Evolutionary conservation across 2,797 vertebrate species (phyloP), one percentile per base, ranked within the genome.

Genomic region (Pipistrellus pipistrellus): DNA sequence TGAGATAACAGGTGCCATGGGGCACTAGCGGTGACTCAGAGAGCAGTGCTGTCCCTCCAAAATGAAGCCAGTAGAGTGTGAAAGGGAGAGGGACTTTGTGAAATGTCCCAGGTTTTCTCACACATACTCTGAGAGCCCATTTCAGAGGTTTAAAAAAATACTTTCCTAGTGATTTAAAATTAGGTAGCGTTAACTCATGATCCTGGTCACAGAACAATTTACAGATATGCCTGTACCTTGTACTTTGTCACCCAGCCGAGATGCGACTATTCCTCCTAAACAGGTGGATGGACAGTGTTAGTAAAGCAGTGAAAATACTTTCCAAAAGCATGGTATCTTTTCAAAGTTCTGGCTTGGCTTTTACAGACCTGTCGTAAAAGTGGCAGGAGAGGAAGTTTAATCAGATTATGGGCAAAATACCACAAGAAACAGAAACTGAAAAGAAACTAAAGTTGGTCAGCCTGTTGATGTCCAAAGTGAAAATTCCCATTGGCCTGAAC

Each of bases 171-270:
- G 59, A 64, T 21, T 53, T 17, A 25, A 59, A 59, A 20, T 44
- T 14, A 30, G 6, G 21, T 25, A 41, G 12, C 13, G 2, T 64
- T 27, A 66, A 55, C 4, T 46, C 69, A 5, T 18, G 23, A 32
- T 10, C n/a, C 32, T 57, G 44, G 62, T 25, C 30, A 14, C 23
- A 59, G 20, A 77, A 32, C 15, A 21, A 18, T 41, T 46, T 55
- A 3, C 53, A 44, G 6, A 8, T 83, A 1, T 30, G 41, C 30
- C 46, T 14, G 30, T 46, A 17, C 27, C 55, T 6, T 21, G 18
- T 30, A 14, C 27, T 62, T 5, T 21, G 18, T 30, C 51, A 27
- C 62, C 41, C 3, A 14, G 1, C 0, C 0, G 0, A 77, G 66
- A 17, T 23, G 62, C 12, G 30, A 73, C 27, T 35, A 2, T 7